Conservation (phyloP, 2,888 invertebrate genomes). For the Plemyria rubiginata region DNA sequence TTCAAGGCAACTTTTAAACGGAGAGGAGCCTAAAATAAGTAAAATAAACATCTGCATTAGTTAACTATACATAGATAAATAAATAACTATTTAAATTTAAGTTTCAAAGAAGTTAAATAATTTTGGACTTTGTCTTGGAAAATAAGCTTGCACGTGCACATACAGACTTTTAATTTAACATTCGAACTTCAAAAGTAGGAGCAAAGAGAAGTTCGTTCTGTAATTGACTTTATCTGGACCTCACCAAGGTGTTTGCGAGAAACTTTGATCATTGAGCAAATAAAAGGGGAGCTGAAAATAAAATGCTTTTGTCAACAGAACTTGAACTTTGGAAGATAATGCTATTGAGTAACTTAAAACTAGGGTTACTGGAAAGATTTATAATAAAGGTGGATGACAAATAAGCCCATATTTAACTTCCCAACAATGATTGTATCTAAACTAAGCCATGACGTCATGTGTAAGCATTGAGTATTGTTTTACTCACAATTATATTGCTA, state of each 20-base stretch:
- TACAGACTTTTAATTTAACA: slow-evolving; percentile 9
- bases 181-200: slow-evolving; percentile 20
- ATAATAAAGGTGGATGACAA: slow-evolving; percentile 4
- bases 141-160: not conserved
- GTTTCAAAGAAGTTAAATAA: too few species aligned
- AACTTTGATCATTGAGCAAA: slow-evolving; percentile 49
- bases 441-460: too few species aligned
- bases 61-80: too few species aligned
- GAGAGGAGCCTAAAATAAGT: too few species aligned
- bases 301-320: slow-evolving; percentile 32
- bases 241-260: slow-evolving; percentile 33
- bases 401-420: slow-evolving; percentile 6
- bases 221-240: slow-evolving; percentile 44
- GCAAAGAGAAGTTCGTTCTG: slow-evolving; percentile 32
- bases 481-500: too few species aligned
- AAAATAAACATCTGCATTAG: too few species aligned
- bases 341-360: slow-evolving; percentile 13
- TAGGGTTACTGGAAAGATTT: not conserved
- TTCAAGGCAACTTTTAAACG: too few species aligned
- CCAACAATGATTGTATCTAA: too few species aligned
- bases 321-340: slow-evolving; percentile 19
- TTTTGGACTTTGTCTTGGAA: too few species aligned
- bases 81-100: too few species aligned
- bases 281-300: slow-evolving; percentile 41
- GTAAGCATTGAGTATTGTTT: too few species aligned